Evolutionary conservation across 2,888 invertebrate genomes (phyloP).

Genomic region (Abscondita cerata): DNA sequence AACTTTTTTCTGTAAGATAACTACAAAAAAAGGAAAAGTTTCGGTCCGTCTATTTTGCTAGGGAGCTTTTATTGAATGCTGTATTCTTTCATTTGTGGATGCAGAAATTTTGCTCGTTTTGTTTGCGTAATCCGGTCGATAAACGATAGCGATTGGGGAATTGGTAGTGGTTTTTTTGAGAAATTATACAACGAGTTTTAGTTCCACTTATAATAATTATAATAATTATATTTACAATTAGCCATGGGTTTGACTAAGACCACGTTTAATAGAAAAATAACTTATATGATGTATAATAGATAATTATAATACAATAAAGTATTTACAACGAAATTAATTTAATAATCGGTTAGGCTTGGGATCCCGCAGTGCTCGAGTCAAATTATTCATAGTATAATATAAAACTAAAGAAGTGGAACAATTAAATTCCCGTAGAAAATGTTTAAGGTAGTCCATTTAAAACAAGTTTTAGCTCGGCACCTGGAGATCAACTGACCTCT

Average conservation of each 20-base stretch:
- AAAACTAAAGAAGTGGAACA: constrained; percentile 35
- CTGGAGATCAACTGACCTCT: constrained; percentile 43
- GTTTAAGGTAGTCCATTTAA: constrained; percentile 33
- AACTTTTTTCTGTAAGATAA: constrained; percentile 37
- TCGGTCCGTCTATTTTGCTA: constrained; percentile 33
- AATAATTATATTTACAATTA: constrained; percentile 59
- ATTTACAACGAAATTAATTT: constrained; percentile 56
- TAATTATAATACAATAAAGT: constrained; percentile 59
- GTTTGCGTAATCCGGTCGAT: neutral
- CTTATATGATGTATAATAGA: constrained; percentile 59
- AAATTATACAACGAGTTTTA: constrained; percentile 22
- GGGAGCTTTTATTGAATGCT: constrained; percentile 31
- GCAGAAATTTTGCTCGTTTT: constrained; percentile 9
- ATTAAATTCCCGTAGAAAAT: constrained; percentile 37
- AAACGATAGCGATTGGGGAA: neutral
- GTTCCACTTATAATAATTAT: constrained; percentile 56
- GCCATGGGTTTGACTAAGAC: constrained; percentile 58
- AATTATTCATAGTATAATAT: constrained; percentile 41
- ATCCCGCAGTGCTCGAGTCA: constrained; percentile 37
- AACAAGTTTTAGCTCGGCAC: constrained; percentile 41
- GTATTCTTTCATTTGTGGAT: constrained; percentile 25
- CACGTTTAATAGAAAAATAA: constrained; percentile 60
- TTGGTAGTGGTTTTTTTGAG: constrained; percentile 2
- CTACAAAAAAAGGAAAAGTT: constrained; percentile 37
- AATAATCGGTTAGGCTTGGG: constrained; percentile 42